A percentile compares a stretch with the other conserved stretches of the same genome.
phyloP scores from a whole-genome alignment of 2,113 vertebrate species.

The Eurypyga helias region DNA sequence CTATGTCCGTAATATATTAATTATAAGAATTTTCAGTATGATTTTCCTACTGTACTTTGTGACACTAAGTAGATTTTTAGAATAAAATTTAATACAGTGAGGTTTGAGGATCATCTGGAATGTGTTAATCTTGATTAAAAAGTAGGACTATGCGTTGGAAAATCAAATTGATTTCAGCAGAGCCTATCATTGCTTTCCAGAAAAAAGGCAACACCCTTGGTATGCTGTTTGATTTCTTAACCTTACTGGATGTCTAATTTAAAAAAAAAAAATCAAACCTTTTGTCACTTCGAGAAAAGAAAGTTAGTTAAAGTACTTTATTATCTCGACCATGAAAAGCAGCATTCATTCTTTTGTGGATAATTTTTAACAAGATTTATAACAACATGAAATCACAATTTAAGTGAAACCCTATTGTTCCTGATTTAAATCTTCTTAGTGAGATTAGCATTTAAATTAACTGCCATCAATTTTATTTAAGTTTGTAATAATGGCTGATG shows the following conservation, averaged over 20 bases:
- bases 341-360: not conserved
- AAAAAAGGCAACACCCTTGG: not conserved
- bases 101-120: not conserved
- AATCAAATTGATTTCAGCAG: not conserved
- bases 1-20: not conserved
- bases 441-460: not conserved
- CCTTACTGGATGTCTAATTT: not conserved
- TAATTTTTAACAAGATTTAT: not conserved
- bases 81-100: not conserved
- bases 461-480: not conserved
- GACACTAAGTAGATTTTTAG: not conserved
- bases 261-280: not conserved
- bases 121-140: not conserved
- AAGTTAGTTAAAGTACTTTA: not conserved
- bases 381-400: not conserved
- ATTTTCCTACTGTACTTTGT: not conserved
- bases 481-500: not conserved
- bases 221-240: not conserved
- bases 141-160: not conserved
- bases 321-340: not conserved
- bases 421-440: not conserved
- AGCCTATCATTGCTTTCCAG: not conserved
- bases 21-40: not conserved
- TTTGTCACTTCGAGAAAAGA: not conserved
- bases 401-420: not conserved